phyloP scores from a whole-genome alignment of 2,113 vertebrate species.

The Heliornis fulica region DNA sequence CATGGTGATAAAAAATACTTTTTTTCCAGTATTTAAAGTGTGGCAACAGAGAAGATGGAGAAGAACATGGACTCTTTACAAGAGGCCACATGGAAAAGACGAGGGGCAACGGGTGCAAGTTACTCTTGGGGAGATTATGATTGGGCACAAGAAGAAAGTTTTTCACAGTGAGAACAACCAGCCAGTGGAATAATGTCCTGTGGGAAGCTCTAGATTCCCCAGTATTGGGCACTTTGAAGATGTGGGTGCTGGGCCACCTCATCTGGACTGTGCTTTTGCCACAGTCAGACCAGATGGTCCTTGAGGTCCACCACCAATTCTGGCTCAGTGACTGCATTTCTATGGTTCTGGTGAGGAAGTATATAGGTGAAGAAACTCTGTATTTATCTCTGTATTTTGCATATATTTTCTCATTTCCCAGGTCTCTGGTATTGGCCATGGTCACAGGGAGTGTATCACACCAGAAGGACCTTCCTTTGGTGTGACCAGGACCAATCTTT shows the following conservation, averaged over 20 bases:
- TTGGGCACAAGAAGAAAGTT: too few species aligned
- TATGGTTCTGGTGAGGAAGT: background rate
- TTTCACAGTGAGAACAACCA: too few species aligned
- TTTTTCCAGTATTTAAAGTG: too few species aligned
- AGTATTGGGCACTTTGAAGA: background rate
- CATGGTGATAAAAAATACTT: too few species aligned
- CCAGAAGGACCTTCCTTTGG: background rate
- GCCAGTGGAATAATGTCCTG: background rate
- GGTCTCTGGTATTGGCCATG: background rate
- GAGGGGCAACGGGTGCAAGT: too few species aligned
- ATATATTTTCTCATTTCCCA: background rate
- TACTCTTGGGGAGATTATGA: too few species aligned
- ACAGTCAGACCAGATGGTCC: background rate
- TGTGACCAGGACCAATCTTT: background rate
- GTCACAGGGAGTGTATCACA: background rate
- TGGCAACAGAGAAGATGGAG: too few species aligned
- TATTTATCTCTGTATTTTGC: background rate
- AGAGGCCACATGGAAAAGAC: too few species aligned
- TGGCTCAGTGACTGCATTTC: background rate
- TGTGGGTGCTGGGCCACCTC: background rate
- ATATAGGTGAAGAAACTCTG: background rate
- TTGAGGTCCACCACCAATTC: background rate
- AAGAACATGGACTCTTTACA: too few species aligned
- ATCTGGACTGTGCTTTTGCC: background rate
- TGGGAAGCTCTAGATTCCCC: background rate